phyloP scores from a whole-genome alignment of 2,113 vertebrate species.

The Scytalopus superciliaris region DNA sequence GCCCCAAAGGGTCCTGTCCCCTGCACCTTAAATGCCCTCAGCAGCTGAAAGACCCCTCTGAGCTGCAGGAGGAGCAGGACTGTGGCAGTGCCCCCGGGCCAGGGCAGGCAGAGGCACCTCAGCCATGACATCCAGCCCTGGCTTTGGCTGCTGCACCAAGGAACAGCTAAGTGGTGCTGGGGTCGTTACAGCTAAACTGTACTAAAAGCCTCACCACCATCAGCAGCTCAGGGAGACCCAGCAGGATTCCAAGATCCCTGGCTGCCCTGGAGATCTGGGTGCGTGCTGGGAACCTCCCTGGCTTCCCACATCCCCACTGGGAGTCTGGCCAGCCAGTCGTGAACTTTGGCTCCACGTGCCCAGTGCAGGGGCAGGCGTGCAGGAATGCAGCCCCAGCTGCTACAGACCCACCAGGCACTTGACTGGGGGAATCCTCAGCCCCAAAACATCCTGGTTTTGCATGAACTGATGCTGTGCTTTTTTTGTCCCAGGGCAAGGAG shows the following conservation, averaged over 20 bases:
- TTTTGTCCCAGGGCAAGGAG: neutral
- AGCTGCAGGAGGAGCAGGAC: neutral
- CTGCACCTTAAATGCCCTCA: neutral
- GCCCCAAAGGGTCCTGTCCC: accelerated
- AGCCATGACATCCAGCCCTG: neutral
- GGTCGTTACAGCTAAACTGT: neutral
- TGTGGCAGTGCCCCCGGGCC: neutral
- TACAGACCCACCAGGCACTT: neutral
- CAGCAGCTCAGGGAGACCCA: neutral
- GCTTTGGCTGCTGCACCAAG: neutral
- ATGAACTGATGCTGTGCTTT: neutral
- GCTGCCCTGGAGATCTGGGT: neutral
- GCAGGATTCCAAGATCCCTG: neutral
- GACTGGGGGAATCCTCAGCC: neutral
- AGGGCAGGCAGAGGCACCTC: neutral
- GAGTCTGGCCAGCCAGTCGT: neutral
- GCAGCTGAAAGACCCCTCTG: neutral
- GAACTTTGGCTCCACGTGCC: neutral
- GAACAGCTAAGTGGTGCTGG: neutral
- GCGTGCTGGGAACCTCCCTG: neutral
- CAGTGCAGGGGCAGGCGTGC: neutral
- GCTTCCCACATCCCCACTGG: neutral
- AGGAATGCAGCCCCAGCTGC: neutral
- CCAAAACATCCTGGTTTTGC: neutral
- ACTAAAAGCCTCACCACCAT: neutral